phyloP scores from a whole-genome alignment of 1,140 invertebrate species.

The Oedothorax gibbosus region DNA sequence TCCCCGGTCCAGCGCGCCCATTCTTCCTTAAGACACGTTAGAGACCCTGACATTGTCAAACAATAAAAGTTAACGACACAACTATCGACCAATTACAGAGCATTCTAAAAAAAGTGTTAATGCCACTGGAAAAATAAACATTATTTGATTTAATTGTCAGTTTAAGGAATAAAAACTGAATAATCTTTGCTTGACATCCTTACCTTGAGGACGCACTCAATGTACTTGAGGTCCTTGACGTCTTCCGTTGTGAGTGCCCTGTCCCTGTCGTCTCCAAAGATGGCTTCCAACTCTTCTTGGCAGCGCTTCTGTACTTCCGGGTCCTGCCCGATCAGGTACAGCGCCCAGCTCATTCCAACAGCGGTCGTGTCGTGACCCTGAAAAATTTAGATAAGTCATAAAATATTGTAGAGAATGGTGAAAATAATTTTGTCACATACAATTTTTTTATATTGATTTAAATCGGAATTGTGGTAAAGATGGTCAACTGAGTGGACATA shows the following conservation, averaged over 20 bases:
- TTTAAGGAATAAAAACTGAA: no score
- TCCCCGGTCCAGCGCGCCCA: no score
- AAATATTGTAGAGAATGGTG: no score
- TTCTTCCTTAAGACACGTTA: no score
- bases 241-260: constrained; percentile 69
- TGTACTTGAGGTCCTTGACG: constrained; percentile 75
- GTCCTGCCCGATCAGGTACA: constrained; percentile 67
- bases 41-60: no score
- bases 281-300: constrained; percentile 66
- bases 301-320: constrained; percentile 68
- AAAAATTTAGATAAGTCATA: no score
- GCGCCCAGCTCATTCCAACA: constrained; percentile 65
- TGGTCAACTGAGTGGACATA: background rate
- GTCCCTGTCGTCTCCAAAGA: constrained; percentile 66
- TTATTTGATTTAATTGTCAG: no score
- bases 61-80: no score
- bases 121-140: no score
- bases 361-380: constrained; percentile 65
- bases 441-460: background rate
- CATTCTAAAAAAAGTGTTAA: no score
- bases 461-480: background rate
- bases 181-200: background rate
- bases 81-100: no score
- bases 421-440: background rate
- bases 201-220: constrained; percentile 77